Base-by-base conservation (phyloP, 2,113 vertebrate species). In the Vicugna pacos region DNA sequence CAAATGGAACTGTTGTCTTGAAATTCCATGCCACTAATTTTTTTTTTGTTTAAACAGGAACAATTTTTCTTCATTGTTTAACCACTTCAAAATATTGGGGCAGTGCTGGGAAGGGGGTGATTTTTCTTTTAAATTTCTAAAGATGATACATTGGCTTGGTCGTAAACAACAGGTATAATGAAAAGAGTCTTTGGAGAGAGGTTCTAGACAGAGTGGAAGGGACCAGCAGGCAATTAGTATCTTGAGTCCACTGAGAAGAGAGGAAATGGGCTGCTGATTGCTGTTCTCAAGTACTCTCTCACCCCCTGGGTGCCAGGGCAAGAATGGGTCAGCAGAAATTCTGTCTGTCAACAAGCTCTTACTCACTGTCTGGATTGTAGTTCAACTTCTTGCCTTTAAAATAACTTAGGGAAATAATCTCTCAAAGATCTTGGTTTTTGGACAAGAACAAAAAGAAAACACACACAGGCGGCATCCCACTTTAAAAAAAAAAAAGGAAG, bases 11-110 rank as follows among this genome's bases (percentile, higher is more conserved):
- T 72, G 81, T 91, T 89, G 80, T 93, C 94, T 97, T 95, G 92
- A 94, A 96, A 97, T 97, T 95, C 81, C 48, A 69, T 83, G 95
- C 77, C 73, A 92, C 69, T 97, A 94, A 62, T 22, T 77, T 85
- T 94, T 93, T 73, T 88, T 54, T 58, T 76, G 72, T 97, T 97
- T 97, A 94, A 98, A 96, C 92, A 93, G 89, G 85, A 96, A 92
- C 91, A 95, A 96, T 97, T 97, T 97, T 35, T 96, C 58, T 89
- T 96, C 67, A 95, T 98, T 95, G 92, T 96, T 97, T 69, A 95
- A 93, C 87, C 92, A 80, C 58, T 93, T 97, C 93, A 97, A 93
- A 93, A 75, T 75, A 88, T 67, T 65, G 3, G 77, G 73, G 30
- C 19, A 60, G 70, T 80, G 56, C 35, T 91, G 38, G 30, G 46